Percentiles rank a stretch among this genome's conserved stretches.
phyloP scores from a whole-genome alignment of 2,797 vertebrate species.

The Cichlasoma orientale region DNA sequence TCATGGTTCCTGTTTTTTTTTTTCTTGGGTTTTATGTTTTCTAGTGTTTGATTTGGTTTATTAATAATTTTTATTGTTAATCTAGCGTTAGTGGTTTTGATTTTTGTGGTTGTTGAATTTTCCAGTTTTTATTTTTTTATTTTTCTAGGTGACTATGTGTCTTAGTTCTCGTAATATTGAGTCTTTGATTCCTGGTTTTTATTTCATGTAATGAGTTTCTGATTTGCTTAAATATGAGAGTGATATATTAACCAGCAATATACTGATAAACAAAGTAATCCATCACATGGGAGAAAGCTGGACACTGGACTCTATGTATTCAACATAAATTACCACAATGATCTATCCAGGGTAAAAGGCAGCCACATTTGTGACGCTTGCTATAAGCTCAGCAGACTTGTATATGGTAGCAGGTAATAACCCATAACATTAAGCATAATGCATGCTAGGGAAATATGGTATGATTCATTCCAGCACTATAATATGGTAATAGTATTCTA shows the following conservation, averaged over 20 bases:
- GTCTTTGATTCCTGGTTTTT: no score
- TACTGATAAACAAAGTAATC: background rate
- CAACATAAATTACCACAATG: background rate
- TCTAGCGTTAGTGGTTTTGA: background rate
- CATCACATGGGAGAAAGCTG: background rate
- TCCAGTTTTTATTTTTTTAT: background rate
- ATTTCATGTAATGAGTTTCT: no score
- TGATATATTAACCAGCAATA: background rate
- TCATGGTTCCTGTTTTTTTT: background rate
- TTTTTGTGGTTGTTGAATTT: background rate
- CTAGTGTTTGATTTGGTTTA: background rate
- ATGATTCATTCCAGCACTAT: background rate
- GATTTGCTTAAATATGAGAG: background rate
- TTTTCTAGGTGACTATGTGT: no score
- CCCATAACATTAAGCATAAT: background rate
- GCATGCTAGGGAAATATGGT: background rate
- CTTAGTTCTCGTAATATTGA: no score
- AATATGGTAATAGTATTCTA: background rate
- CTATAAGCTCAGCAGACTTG: background rate
- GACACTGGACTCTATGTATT: background rate
- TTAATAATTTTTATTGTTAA: background rate
- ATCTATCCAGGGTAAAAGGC: background rate
- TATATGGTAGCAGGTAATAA: background rate
- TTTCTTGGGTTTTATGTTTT: background rate
- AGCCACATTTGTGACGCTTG: background rate